Evolutionary conservation across 2,113 vertebrate species (phyloP).

Genomic region (Hydrochoerus hydrochaeris): DNA sequence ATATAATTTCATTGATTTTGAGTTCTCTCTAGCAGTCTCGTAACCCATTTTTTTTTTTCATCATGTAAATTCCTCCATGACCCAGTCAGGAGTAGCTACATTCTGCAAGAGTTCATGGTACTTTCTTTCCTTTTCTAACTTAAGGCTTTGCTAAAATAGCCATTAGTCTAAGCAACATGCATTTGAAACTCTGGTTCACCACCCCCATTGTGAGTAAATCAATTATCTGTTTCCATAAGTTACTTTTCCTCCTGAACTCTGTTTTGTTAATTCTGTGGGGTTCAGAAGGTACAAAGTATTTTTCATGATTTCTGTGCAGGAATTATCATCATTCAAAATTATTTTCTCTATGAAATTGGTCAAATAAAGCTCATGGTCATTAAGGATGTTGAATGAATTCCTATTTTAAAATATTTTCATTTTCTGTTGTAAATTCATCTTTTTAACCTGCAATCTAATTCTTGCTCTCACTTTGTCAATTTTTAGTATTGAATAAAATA

Average conservation of each 20-base stretch:
- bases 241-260: background rate
- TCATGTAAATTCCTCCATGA: background rate
- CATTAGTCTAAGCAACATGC: background rate
- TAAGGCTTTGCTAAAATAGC: background rate
- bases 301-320: background rate
- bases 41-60: background rate
- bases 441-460: background rate
- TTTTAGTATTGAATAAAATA: constrained; percentile 27
- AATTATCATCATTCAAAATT: constrained; percentile 8
- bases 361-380: background rate
- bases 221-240: background rate
- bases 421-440: constrained; percentile 12
- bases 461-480: background rate
- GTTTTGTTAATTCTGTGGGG: background rate
- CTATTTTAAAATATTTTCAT: constrained; percentile 20
- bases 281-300: background rate
- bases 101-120: background rate
- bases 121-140: background rate
- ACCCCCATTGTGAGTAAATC: background rate
- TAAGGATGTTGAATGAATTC: background rate
- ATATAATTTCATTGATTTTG: background rate
- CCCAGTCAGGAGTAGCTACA: background rate
- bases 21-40: background rate
- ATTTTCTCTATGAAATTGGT: background rate
- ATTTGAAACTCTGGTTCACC: background rate